These are phyloP conservation scores for Pongo pygmaeus DNA, from an alignment of 2,113 vertebrate genomes.

Conservation along the genomic window DNA sequence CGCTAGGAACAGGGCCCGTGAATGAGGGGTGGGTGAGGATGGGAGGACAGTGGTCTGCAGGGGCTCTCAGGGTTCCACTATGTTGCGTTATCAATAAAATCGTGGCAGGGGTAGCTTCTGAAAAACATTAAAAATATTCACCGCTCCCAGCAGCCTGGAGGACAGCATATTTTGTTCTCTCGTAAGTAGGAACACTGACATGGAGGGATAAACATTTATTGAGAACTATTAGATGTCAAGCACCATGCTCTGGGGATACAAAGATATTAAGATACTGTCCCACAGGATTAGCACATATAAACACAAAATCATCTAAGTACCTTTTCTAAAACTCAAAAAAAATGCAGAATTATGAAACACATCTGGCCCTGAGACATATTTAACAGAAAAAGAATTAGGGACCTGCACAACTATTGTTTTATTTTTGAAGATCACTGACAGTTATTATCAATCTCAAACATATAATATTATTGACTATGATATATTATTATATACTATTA, in stretches of 20 bases:
- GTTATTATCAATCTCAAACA: background rate
- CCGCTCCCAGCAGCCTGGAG: background rate
- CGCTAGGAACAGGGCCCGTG: background rate
- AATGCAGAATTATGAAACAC: background rate
- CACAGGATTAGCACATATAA: background rate
- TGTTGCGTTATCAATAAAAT: background rate
- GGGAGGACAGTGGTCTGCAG: background rate
- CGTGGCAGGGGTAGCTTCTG: background rate
- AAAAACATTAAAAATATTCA: background rate
- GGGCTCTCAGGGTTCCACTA: background rate
- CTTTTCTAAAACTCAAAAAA: background rate
- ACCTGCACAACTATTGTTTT: background rate
- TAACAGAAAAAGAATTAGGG: background rate
- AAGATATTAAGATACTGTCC: background rate
- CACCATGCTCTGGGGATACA: background rate
- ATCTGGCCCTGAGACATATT: background rate
- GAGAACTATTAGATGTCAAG: background rate
- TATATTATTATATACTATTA: background rate
- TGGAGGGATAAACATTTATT: background rate
- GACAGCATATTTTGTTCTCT: background rate
- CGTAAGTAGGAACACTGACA: background rate
- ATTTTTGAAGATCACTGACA: background rate
- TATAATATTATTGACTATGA: background rate
- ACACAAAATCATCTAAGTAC: background rate
- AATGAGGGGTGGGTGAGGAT: background rate